Base-by-base conservation (phyloP, 2,797 vertebrate species). In the Ctenochaetus hawaiiensis region DNA sequence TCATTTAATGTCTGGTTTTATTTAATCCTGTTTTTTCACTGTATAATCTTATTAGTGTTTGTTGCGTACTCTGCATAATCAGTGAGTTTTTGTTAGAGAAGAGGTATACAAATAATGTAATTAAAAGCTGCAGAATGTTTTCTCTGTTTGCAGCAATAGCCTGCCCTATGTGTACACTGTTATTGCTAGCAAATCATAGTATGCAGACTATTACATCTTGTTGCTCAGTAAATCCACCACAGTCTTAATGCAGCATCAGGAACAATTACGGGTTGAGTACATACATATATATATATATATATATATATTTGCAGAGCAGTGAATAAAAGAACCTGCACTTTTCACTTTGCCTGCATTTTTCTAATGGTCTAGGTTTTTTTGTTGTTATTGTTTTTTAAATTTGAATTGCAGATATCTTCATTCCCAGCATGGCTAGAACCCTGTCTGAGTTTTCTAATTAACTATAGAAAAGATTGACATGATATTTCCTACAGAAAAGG, bases 181-280 rank as follows among this genome's bases (percentile, higher is more conserved):
- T 39, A 16, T 71, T 45, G 14, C 30, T 34, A 34, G 6, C 30
- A 34, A 41, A n/a, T 3, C 34, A 30, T 18, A 39, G 54, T 54
- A 18, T 61, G 43, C 13, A 48, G 30, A 54, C 62, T 43, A 39
- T 6, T 56, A 48, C n/a, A 62, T 22, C 49, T 30, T 22, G 47
- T 58, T 22, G 10, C 59, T 48, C 45, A 64, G 37, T 69, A 17
- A 74, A 52, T 58, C 56, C 64, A 73, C 57, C 62, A 23, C 30
- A 43, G 51, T 45, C 14, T 69, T 52, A 68, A 74, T 79, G 77
- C 44, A 23, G 39, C 54, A 2, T 22, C 53, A 54, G 62, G 12
- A 72, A 54, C 54, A 48, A 18, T 47, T 22, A 47, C 47, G 56
- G 68, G 63, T 44, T 34, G 43, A 62, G 59, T 41, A 20, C 41